Evolutionary conservation across 2,888 invertebrate genomes (phyloP), one percentile per base, ranked within the genome.

Genomic region (Caenorhabditis sp.): DNA sequence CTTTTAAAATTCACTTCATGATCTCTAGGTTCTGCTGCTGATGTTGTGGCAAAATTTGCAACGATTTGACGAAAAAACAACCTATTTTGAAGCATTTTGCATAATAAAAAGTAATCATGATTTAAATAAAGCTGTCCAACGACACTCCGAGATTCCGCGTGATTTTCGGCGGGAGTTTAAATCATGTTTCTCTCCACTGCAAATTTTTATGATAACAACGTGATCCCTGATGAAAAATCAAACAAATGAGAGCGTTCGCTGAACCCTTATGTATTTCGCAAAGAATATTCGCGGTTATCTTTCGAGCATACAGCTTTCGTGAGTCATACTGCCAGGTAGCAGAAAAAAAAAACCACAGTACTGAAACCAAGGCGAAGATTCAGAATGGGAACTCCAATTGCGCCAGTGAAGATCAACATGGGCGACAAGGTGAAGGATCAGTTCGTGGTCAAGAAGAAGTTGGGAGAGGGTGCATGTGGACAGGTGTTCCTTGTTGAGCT

Each of bases 401-500:
- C 81, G 28, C 85, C 85, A 22, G 76, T 85, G 19, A 86, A 88
- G 73, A 68, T 89, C 64, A 76, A 82, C 26, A 38, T 82, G 12
- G 86, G 86, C 58, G 87, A 89, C 80, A 85, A 82, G 44, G 70
- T 89, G 38, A 83, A 85, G 47, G 85, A 83, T 51, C 83, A 79
- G 31, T 86, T 82, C 26, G 61, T 85, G 22, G 85, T 90, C 49
- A 89, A 85, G 74, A 90, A 89, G 76, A 90, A 89, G 73, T 68
- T 90, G 16, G 90, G 90, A 26, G 90, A 89, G 72, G 90, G 90
- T n/a, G 85, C 87, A 0, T 89, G 88, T 59, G 88, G 89, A 41
- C 84, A 84, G 38, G 86, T 86, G n/a, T 86, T 75, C 35, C 84
- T 86, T 10, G 80, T 84, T 24, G 72, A 84, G 24, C 14, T 80